Percentiles rank a stretch among this genome's conserved stretches.
These are phyloP conservation scores for Semnopithecus entellus DNA, from an alignment of 2,113 vertebrate species.

Conservation along the genomic window DNA sequence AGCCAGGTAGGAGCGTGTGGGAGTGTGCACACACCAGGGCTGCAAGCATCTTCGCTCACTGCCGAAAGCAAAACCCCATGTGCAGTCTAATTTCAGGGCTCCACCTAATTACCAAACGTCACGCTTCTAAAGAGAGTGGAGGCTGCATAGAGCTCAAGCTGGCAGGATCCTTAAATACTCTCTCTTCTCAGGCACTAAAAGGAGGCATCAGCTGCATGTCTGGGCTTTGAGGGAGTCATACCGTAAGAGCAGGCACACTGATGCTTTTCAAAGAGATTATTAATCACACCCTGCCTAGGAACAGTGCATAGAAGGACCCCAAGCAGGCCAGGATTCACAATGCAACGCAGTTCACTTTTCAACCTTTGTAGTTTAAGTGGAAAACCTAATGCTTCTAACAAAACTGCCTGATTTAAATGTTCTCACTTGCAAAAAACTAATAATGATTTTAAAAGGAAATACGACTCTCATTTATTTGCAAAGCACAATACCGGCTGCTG, in stretches of 20 bases:
- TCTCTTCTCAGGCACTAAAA: not conserved
- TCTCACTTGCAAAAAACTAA: not conserved
- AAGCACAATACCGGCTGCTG: not conserved
- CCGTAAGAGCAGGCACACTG: fast-evolving
- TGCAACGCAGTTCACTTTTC: not conserved
- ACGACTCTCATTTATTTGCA: not conserved
- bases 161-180: too few relatives aligned
- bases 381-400: not conserved
- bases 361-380: not conserved
- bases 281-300: not conserved
- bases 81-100: not conserved
- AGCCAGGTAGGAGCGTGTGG: not conserved
- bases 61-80: not conserved
- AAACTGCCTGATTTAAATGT: not conserved
- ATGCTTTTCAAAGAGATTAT: not conserved
- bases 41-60: not conserved
- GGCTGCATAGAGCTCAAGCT: not conserved
- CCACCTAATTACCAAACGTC: not conserved
- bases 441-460: not conserved
- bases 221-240: not conserved
- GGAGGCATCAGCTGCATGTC: not conserved
- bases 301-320: not conserved
- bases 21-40: too few relatives aligned
- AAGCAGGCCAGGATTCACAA: not conserved
- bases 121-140: not conserved